Base-by-base conservation (phyloP, 2,888 invertebrate genomes). In the Phyllotreta cruciferae region DNA sequence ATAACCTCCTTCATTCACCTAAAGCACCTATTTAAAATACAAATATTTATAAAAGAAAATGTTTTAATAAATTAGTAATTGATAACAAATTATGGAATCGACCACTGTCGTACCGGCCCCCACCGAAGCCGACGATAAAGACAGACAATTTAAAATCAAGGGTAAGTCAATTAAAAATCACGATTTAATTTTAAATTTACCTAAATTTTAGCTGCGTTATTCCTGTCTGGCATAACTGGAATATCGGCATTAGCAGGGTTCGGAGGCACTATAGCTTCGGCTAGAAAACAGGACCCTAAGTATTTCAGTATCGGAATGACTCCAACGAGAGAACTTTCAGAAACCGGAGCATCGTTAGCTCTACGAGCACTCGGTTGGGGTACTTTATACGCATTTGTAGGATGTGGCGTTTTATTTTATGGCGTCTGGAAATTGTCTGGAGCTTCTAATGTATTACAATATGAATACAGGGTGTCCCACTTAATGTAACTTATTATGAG, bases 361-460 rank as follows among this genome's bases (percentile, higher is more conserved):
- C 69, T 92, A 56, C 85, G 93, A 77, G 97, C 97, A 0, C 83
- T 97, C 0, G 92, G 91, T 6, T 92, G 93, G 91, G 96, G 95
- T 1, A 91, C 93, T 0, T 69, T 95, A 0, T 95, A 92, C 81
- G 94, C 96, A 0, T 82, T 94, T n/a, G 83, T 90, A 38, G 96
- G 96, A 0, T 93, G 94, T 60, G 87, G 93, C 6, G 79, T 90
- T 54, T 80, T 96, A 56, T 93, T 91, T 77, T 94, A 89, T 80
- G 87, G 89, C 8, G 86, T 94, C 63, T 96, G 94, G 93, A 96
- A 95, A 81, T 76, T 94, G 9, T 90, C 94, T 42, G 96, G 95
- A 60, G 95, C 94, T 24, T 86, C 87, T 74, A 87, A 91, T 85
- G 93, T 94, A 84, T 37, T 10, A n/a, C 1, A 10, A 24, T 24